Evolutionary conservation across 2,888 invertebrate genomes (phyloP).

Genomic region (Hydroisotoma schaefferi): DNA sequence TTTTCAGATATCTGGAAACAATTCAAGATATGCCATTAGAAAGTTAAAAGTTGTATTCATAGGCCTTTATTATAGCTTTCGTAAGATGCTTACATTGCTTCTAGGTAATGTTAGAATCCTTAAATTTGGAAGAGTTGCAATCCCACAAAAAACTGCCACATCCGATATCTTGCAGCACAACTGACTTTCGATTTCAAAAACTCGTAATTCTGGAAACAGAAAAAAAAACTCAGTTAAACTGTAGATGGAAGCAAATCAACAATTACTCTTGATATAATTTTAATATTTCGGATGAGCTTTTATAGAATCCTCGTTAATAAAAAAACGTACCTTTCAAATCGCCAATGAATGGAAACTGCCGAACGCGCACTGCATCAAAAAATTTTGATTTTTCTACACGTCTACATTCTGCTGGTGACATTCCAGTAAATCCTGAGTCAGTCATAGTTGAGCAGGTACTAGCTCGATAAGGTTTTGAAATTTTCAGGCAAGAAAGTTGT

Average conservation of each 20-base stretch:
- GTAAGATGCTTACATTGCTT: constrained; percentile 16
- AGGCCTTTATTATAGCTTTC: too few relatives aligned
- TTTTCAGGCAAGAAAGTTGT: constrained; percentile 7
- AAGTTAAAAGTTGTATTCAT: too few relatives aligned
- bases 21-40: too few relatives aligned
- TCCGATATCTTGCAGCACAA: constrained; percentile 9
- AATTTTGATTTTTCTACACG: neutral
- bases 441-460: constrained; percentile 10
- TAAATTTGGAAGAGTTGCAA: constrained; percentile 16
- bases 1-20: too few relatives aligned
- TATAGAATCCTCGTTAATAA: neutral
- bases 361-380: neutral
- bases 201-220: neutral
- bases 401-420: constrained; percentile 7
- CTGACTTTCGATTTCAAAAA: neutral
- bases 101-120: constrained; percentile 24
- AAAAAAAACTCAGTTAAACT: neutral
- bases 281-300: too few relatives aligned
- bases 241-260: neutral
- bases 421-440: constrained; percentile 29
- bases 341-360: constrained; percentile 11
- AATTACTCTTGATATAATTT: neutral
- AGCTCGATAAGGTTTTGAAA: constrained; percentile 12
- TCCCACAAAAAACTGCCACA: constrained; percentile 20
- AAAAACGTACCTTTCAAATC: constrained; percentile 18